These are phyloP conservation scores for Helogale parvula DNA, from an alignment of 2,113 vertebrate genomes.

Conservation along the genomic window DNA sequence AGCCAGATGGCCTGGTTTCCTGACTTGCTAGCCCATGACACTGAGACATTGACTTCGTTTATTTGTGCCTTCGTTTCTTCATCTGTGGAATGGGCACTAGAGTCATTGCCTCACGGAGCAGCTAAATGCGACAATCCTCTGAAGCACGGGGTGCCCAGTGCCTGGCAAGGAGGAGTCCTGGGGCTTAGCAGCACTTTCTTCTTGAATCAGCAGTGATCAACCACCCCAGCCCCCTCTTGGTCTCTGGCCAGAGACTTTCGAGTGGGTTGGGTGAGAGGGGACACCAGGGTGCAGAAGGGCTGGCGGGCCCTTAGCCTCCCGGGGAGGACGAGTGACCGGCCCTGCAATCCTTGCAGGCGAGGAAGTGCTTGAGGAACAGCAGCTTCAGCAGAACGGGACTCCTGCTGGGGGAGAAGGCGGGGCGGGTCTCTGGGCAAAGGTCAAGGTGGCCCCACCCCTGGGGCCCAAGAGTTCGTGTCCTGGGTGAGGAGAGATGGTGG, in stretches of 20 bases:
- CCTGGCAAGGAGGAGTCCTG: neutral
- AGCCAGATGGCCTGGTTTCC: neutral
- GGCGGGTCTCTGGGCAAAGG: constrained; percentile 18
- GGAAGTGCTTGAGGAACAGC: neutral
- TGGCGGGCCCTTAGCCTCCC: neutral
- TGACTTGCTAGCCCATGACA: neutral
- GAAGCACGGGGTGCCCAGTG: accelerated
- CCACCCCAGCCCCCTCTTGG: neutral
- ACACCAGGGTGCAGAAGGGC: neutral
- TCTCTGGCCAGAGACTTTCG: neutral
- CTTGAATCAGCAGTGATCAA: neutral
- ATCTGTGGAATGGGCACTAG: neutral
- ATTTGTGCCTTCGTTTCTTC: neutral
- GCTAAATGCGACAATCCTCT: neutral
- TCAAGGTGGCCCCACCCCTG: constrained; percentile 34
- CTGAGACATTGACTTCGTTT: neutral
- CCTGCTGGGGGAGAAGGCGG: neutral
- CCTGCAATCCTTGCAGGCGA: neutral
- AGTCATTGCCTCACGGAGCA: neutral
- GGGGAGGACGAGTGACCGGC: neutral
- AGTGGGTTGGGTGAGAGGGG: no score
- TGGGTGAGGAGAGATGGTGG: neutral
- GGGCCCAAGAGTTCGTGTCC: neutral
- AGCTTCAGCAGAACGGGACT: constrained; percentile 72
- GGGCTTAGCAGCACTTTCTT: neutral